Conservation (phyloP, 2,797 vertebrate species). For the Enteromius paludinosus region DNA sequence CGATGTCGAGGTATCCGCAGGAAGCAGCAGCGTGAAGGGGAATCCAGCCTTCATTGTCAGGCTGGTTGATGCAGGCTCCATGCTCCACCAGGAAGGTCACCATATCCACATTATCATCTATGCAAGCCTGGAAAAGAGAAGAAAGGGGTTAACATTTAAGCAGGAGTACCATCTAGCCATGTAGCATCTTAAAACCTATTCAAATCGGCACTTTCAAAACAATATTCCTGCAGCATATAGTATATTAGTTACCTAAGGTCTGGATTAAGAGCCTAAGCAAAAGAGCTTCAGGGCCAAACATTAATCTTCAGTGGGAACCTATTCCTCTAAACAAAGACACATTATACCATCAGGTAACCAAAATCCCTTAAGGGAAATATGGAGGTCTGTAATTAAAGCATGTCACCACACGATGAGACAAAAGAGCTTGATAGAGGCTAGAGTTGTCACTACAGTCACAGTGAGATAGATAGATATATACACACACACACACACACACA, state of each 20-base stretch:
- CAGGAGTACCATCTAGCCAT: neutral
- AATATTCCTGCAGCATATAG: neutral
- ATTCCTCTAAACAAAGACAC: conserved; percentile 43
- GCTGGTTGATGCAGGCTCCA: conserved; percentile 97
- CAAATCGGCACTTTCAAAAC: neutral
- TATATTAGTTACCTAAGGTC: conserved; percentile 6
- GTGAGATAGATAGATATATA: neutral
- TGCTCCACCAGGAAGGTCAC: conserved; percentile 99
- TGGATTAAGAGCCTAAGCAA: conserved; percentile 20
- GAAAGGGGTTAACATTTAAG: neutral
- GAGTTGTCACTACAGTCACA: neutral
- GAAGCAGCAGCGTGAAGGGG: conserved; percentile 97
- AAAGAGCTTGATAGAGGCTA: conserved; percentile 1
- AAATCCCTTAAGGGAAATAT: conserved; percentile 19
- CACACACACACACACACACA: neutral
- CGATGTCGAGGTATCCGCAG: conserved; percentile 98
- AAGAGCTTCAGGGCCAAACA: conserved; percentile 24
- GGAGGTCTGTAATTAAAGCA: conserved; percentile 18
- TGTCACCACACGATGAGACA: conserved; percentile 40
- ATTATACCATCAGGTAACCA: conserved; percentile 25
- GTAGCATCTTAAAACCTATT: neutral
- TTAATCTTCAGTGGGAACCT: conserved; percentile 31
- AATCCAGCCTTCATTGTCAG: conserved; percentile 99
- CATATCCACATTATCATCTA: conserved; percentile 99
- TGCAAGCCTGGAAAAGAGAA: conserved; percentile 87